These are phyloP conservation scores for Cerastis leucographa DNA, from an alignment of 2,888 invertebrate species.

Conservation along the genomic window DNA sequence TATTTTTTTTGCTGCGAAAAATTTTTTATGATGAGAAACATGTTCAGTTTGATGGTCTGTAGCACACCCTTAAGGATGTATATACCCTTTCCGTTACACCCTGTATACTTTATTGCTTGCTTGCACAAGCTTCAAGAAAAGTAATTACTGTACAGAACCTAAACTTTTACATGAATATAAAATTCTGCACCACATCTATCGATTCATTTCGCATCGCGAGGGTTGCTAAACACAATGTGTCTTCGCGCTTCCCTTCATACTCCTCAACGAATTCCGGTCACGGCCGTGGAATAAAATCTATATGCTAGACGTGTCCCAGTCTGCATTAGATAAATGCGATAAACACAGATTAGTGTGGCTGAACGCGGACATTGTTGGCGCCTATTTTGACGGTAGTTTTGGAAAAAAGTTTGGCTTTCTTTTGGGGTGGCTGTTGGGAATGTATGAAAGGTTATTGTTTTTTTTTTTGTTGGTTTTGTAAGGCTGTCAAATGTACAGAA, in stretches of 20 bases:
- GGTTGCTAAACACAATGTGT: constrained; percentile 75
- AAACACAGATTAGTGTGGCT: constrained; percentile 67
- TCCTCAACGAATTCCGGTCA: constrained; percentile 70
- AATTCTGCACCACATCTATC: constrained; percentile 58
- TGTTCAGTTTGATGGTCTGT: too few species aligned
- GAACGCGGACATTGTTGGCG: constrained; percentile 44
- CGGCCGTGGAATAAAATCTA: constrained; percentile 73
- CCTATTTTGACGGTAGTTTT: constrained; percentile 33
- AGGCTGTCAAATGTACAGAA: too few species aligned
- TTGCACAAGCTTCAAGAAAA: constrained; percentile 4
- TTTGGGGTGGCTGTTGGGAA: constrained; percentile 1
- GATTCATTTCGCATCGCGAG: constrained; percentile 64
- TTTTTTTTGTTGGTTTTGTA: background rate
- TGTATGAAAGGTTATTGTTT: constrained; percentile 11
- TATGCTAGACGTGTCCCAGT: constrained; percentile 72
- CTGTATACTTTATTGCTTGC: background rate
- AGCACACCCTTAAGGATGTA: too few species aligned
- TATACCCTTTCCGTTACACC: too few species aligned
- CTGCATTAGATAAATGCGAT: constrained; percentile 67
- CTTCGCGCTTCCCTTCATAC: constrained; percentile 66
- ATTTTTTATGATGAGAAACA: too few species aligned
- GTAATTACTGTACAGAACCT: constrained; percentile 16
- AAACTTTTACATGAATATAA: constrained; percentile 31
- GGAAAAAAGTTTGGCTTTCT: constrained; percentile 3
- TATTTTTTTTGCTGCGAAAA: too few species aligned